Percentiles rank a stretch among this genome's conserved stretches.
Evolutionary conservation across 2,113 vertebrate genomes (phyloP).

Genomic region (Rattus rattus): DNA sequence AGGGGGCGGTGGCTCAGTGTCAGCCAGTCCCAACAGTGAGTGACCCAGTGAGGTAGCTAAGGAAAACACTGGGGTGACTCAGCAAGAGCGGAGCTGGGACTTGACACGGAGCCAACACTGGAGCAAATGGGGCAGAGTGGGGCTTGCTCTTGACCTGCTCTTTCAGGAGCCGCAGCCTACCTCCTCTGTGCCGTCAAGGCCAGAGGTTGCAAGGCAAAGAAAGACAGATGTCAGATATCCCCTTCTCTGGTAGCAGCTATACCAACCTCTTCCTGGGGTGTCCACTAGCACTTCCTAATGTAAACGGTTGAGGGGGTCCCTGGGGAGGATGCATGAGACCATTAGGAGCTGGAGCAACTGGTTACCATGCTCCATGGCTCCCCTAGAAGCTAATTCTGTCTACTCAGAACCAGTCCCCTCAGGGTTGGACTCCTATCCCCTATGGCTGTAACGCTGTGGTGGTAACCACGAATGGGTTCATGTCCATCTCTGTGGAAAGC

Average conservation of each 20-base stretch:
- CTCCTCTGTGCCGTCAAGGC: accelerated
- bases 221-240: accelerated
- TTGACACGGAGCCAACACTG: no score
- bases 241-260: accelerated
- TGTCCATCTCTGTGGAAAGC: accelerated
- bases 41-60: background rate
- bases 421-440: background rate
- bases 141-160: no score
- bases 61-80: background rate
- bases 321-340: accelerated
- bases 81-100: background rate
- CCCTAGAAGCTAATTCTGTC: background rate
- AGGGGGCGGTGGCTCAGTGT: no score
- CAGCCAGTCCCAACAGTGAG: accelerated
- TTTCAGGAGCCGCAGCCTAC: background rate
- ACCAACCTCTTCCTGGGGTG: background rate
- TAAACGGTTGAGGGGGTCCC: background rate
- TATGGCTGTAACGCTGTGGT: accelerated
- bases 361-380: background rate
- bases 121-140: accelerated
- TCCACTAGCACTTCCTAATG: background rate
- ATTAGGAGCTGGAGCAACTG: no score
- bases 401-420: background rate
- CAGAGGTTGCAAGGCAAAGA: background rate
- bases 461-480: accelerated